phyloP scores from a whole-genome alignment of 2,888 invertebrate species.

The Mimas tiliae region DNA sequence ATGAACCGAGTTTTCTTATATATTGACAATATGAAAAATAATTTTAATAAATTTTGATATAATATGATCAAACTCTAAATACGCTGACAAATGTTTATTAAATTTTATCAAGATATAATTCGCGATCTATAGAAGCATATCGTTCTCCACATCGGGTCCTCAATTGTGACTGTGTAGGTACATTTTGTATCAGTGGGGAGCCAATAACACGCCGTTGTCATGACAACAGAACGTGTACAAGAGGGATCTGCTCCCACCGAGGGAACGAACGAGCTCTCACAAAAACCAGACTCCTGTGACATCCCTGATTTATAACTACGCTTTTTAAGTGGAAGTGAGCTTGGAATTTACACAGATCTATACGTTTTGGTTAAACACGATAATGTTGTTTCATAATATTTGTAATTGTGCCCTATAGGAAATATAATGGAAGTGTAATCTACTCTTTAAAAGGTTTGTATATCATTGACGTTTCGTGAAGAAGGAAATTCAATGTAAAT shows the following conservation, averaged over 20 bases:
- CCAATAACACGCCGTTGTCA: conserved; percentile 77
- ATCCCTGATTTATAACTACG: conserved; percentile 52
- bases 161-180: conserved; percentile 48
- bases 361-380: conserved; percentile 3
- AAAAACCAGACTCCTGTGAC: conserved; percentile 68
- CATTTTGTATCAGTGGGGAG: conserved; percentile 68
- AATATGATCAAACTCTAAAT: no score
- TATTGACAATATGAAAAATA: no score
- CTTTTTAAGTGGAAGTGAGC: conserved; percentile 32
- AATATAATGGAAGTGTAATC: neutral
- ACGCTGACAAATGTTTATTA: conserved; percentile 30
- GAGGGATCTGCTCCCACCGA: conserved; percentile 68
- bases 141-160: conserved; percentile 42
- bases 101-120: conserved; percentile 49
- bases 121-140: conserved; percentile 46
- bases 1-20: no score
- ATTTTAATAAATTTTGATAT: no score
- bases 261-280: conserved; percentile 61
- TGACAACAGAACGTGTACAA: conserved; percentile 65
- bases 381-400: conserved; percentile 14
- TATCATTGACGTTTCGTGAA: neutral
- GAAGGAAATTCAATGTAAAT: neutral
- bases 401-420: conserved; percentile 6
- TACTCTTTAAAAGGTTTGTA: neutral
- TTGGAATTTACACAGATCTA: conserved; percentile 24